A percentile compares a stretch with the other conserved stretches of the same genome.
phyloP scores from a whole-genome alignment of 2,888 invertebrate species.

The Andrena bicolor region DNA sequence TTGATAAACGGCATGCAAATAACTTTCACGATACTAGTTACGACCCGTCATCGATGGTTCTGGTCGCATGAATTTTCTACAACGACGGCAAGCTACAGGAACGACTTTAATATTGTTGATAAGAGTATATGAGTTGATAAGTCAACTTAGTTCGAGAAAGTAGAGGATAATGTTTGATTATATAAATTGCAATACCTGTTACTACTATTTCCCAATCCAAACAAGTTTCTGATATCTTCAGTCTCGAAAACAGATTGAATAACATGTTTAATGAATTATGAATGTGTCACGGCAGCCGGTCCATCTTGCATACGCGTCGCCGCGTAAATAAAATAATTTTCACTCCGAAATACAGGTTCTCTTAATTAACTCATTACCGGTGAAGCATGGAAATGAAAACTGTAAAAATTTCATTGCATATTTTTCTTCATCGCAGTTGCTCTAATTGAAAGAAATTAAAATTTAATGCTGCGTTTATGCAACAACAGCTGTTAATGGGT shows the following conservation, averaged over 20 bases:
- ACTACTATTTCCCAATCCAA: too few relatives aligned
- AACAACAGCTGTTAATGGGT: too few relatives aligned
- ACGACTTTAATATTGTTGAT: background rate
- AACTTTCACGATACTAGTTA: constrained; percentile 21
- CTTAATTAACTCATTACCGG: constrained; percentile 2
- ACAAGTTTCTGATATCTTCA: background rate
- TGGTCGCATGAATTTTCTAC: background rate
- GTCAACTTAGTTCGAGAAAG: too few relatives aligned
- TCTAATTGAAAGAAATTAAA: too few relatives aligned
- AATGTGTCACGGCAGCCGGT: background rate
- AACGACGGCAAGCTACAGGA: background rate
- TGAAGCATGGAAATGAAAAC: too few relatives aligned
- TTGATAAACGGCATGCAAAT: constrained; percentile 15
- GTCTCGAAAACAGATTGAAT: background rate
- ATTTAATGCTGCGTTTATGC: too few relatives aligned
- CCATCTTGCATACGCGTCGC: background rate
- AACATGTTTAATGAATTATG: background rate
- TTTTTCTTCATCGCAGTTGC: too few relatives aligned
- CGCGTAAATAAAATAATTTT: constrained; percentile 6
- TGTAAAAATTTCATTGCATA: too few relatives aligned
- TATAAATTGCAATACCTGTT: too few relatives aligned
- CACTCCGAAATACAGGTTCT: background rate
- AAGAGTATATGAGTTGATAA: too few relatives aligned
- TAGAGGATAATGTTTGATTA: too few relatives aligned
- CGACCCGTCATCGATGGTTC: background rate